Conservation (phyloP, 1,140 invertebrate genomes). For the Plectus sambesii region DNA sequence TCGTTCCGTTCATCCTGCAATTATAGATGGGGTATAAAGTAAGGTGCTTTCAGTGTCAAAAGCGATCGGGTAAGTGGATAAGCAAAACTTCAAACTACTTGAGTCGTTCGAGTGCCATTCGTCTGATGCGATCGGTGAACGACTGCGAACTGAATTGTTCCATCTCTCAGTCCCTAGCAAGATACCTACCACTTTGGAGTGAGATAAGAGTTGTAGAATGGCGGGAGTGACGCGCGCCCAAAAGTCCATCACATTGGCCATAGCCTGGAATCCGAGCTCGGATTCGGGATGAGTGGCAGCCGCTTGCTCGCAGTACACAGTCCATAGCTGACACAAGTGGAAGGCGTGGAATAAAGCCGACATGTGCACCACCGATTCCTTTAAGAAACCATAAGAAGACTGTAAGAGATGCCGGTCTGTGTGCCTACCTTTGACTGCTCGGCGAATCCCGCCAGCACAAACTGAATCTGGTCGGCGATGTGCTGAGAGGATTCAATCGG, state of each 20-base stretch:
- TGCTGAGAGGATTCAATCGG: constrained; percentile 88
- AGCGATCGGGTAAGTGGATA: too few relatives aligned
- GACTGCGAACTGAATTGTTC: constrained; percentile 18
- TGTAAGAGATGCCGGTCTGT: constrained; percentile 9
- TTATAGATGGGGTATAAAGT: too few relatives aligned
- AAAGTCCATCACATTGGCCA: constrained; percentile 85
- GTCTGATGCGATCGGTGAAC: constrained; percentile 24
- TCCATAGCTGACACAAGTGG: constrained; percentile 76
- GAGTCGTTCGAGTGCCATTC: too few relatives aligned
- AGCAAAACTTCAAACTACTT: too few relatives aligned
- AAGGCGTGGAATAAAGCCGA: constrained; percentile 63
- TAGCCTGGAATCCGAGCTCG: constrained; percentile 61
- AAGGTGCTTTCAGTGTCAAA: too few relatives aligned
- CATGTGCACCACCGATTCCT: constrained; percentile 68
- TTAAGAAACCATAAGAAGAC: constrained; percentile 29
- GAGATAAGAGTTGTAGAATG: constrained; percentile 78
- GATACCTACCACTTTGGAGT: constrained; percentile 71
- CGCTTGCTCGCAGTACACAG: constrained; percentile 85
- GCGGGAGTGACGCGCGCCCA: constrained; percentile 94
- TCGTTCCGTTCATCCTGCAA: too few relatives aligned
- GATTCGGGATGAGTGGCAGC: constrained; percentile 54
- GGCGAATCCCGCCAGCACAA: constrained; percentile 81
- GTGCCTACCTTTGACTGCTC: constrained; percentile 69
- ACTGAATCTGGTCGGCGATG: constrained; percentile 89
- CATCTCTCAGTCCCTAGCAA: not conserved